A percentile compares a stretch with the other conserved stretches of the same genome.
These are phyloP conservation scores for Drosophila affinis DNA, from an alignment of 2,888 invertebrate species.

Conservation along the genomic window DNA sequence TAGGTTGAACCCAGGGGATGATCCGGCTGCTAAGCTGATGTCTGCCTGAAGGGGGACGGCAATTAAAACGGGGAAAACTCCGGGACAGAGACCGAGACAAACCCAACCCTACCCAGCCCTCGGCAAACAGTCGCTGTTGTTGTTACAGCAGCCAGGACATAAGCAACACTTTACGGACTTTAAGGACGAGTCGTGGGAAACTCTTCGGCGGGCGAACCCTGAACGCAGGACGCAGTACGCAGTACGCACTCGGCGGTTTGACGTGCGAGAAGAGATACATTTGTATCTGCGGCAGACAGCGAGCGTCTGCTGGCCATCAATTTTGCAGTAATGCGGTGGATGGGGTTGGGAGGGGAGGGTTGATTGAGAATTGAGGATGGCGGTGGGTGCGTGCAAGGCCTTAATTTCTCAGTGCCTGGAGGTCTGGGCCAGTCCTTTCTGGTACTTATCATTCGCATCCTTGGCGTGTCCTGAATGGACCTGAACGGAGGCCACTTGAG, in stretches of 20 bases:
- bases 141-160: conserved; percentile 74
- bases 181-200: conserved; percentile 70
- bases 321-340: conserved; percentile 53
- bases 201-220: conserved; percentile 10
- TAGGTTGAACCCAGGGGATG: conserved; percentile 63
- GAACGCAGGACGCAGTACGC: conserved; percentile 48
- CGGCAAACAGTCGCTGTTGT: conserved; percentile 29
- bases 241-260: conserved; percentile 70
- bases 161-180: conserved; percentile 73
- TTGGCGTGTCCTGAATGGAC: conserved; percentile 35
- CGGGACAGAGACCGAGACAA: not conserved
- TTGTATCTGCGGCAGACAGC: conserved; percentile 70
- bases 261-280: conserved; percentile 69
- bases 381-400: conserved; percentile 68
- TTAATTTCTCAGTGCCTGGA: conserved; percentile 78
- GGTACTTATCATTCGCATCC: conserved; percentile 67
- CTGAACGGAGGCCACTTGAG: conserved; percentile 61
- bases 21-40: conserved; percentile 69
- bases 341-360: conserved; percentile 1
- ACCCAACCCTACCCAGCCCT: conserved; percentile 1
- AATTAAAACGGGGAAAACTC: conserved; percentile 70
- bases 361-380: not conserved
- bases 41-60: conserved; percentile 61
- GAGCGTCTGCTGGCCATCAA: conserved; percentile 79
- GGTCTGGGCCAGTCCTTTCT: conserved; percentile 58